These are phyloP conservation scores for Dolichallabes microphthalmus DNA, from an alignment of 2,113 vertebrate species.

Conservation along the genomic window DNA sequence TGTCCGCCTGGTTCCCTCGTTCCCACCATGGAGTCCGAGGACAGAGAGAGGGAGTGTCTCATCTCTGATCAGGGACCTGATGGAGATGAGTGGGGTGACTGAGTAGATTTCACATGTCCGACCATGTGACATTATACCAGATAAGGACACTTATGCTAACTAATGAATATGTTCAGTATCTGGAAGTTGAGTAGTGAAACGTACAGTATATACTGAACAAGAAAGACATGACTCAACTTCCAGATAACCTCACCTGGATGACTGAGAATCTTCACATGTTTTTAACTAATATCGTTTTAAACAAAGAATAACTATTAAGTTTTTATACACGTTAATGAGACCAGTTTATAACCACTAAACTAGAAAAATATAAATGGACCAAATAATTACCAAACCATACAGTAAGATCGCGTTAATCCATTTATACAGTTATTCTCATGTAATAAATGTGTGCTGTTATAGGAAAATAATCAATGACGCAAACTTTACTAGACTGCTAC, in stretches of 20 bases:
- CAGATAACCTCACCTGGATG: too few species aligned
- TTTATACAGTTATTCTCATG: not conserved
- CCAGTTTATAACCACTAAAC: not conserved
- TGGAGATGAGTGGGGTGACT: slow-evolving; percentile 9
- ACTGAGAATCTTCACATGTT: too few species aligned
- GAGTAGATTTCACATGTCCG: slow-evolving; percentile 3
- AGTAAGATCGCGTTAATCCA: not conserved
- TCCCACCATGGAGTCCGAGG: not conserved
- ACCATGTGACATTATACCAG: not conserved
- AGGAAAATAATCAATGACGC: not conserved
- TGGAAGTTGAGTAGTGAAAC: too few species aligned
- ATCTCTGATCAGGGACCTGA: not conserved
- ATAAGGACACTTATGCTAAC: not conserved
- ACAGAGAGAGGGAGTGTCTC: slow-evolving; percentile 36
- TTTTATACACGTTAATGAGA: not conserved
- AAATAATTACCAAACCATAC: slow-evolving; percentile 10
- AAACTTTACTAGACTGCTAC: not conserved
- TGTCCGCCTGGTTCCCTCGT: not conserved
- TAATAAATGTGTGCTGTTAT: not conserved
- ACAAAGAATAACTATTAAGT: not conserved
- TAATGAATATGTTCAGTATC: not conserved
- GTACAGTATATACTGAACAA: too few species aligned
- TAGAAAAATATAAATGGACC: not conserved
- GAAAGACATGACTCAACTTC: too few species aligned
- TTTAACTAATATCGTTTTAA: not conserved